Evolutionary conservation across 2,113 vertebrate species (phyloP), one percentile per base, ranked within the genome.

Genomic region (Irena cyanogastra): DNA sequence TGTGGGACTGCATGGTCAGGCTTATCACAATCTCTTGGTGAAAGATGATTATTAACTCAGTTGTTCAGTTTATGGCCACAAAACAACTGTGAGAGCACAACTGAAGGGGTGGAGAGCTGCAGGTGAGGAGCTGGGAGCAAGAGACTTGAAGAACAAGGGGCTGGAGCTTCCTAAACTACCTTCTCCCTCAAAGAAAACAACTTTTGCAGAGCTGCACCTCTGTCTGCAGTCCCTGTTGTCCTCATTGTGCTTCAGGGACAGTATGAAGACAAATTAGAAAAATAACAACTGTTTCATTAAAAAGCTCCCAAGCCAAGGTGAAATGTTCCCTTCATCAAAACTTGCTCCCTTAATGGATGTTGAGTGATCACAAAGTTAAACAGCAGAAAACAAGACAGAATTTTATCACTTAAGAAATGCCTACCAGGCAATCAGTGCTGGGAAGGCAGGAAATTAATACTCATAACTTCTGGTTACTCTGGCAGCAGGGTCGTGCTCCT

Each of bases 371-470:
- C 45, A 59, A 42, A 81, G 35, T 64, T 75, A 57, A 93, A 39
- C 17, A 84, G 56, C 35, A 80, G 69, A 83, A 69, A 74, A 8
- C 13, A 33, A 77, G 71, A 35, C 31, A 88, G 44, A 88, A 9
- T 80, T 66, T 86, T 70, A 24, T 87, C 68, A 81, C 57, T 71
- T 41, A 33, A 86, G 83, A 94, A 83, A 66, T 74, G 64, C 75
- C 93, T 65, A 74, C 30, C 86, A 83, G 76, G 85, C 35, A 6
- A 77, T 57, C 85, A 45, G 92, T 27, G 49, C 35, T 90, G 86
- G 90, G 88, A 77, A 83, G 86, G 83, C 94, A 97, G 94, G 94
- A 96, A 92, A 92, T 93, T n/a, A 96, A 83, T 50, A 23, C 76
- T 78, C 69, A 28, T 42, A 70, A 70, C 20, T 92, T 81, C 64